Percentiles rank a stretch among this genome's conserved stretches.
These are phyloP conservation scores for Laothoe populi DNA, from an alignment of 2,888 invertebrate species.

Conservation along the genomic window DNA sequence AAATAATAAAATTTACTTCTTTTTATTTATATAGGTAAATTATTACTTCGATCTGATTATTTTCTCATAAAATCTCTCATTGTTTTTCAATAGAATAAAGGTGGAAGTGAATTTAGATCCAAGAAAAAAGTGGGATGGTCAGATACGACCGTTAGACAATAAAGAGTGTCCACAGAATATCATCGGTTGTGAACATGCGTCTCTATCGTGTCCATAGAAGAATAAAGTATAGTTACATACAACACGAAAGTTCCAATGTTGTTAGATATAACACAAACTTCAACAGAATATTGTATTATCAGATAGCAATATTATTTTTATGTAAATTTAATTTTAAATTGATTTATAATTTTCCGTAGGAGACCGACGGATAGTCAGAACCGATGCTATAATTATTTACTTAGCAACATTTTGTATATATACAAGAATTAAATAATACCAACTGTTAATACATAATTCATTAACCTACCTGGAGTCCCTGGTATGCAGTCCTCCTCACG, in stretches of 20 bases:
- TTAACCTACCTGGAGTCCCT: conserved; percentile 25
- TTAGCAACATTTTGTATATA: too few relatives aligned
- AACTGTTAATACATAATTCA: conserved; percentile 16
- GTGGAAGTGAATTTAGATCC: conserved; percentile 11
- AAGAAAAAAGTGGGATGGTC: conserved; percentile 23
- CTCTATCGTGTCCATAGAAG: too few relatives aligned
- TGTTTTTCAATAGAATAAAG: conserved; percentile 20
- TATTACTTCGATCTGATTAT: background rate
- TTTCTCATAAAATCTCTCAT: background rate
- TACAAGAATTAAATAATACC: background rate
- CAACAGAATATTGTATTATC: too few relatives aligned
- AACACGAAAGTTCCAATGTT: too few relatives aligned
- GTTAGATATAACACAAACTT: too few relatives aligned
- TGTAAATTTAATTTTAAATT: too few relatives aligned
- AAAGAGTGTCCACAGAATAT: conserved; percentile 15
- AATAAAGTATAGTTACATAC: too few relatives aligned
- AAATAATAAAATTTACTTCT: background rate
- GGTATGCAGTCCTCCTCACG: conserved; percentile 17
- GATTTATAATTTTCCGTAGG: too few relatives aligned
- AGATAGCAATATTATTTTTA: too few relatives aligned
- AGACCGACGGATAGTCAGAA: too few relatives aligned
- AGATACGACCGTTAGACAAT: conserved; percentile 14
- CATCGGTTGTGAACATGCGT: conserved; percentile 17
- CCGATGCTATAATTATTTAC: too few relatives aligned
- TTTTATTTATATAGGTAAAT: background rate